A percentile compares a stretch with the other conserved stretches of the same genome.
Evolutionary conservation across 2,797 vertebrate species (phyloP).

Genomic region (Urocyon cinereoargenteus): DNA sequence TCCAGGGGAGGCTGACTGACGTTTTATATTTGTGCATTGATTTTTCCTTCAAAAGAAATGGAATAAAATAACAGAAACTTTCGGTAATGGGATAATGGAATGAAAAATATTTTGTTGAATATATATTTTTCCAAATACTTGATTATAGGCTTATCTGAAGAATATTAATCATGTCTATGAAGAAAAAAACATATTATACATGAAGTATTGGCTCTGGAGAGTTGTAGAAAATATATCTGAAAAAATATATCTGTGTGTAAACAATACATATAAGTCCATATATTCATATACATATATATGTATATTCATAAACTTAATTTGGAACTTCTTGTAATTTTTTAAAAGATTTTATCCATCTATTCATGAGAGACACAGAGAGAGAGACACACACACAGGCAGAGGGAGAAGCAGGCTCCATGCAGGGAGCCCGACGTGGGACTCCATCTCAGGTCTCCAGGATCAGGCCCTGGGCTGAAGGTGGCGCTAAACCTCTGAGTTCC

Average conservation of each 20-base stretch:
- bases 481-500: too few species aligned
- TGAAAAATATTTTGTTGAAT: slow-evolving; percentile 53
- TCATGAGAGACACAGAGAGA: too few species aligned
- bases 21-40: slow-evolving; percentile 31
- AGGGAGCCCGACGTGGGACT: too few species aligned
- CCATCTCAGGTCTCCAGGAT: too few species aligned
- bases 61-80: slow-evolving; percentile 51
- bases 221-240: background rate
- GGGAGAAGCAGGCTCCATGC: too few species aligned
- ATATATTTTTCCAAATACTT: slow-evolving; percentile 57
- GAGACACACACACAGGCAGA: too few species aligned
- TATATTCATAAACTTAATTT: slow-evolving; percentile 44
- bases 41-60: slow-evolving; percentile 57
- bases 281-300: background rate
- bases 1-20: slow-evolving; percentile 43
- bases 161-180: slow-evolving; percentile 58
- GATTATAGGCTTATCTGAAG: slow-evolving; percentile 46
- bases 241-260: background rate
- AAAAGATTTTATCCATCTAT: too few species aligned
- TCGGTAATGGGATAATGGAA: slow-evolving; percentile 54
- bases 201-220: background rate
- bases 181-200: slow-evolving; percentile 28
- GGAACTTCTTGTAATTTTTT: background rate
- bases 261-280: background rate
- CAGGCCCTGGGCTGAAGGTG: too few species aligned